Percentiles rank a stretch among this genome's conserved stretches.
Conservation (phyloP, 2,797 vertebrate genomes). For the Poliocrania exsul region DNA sequence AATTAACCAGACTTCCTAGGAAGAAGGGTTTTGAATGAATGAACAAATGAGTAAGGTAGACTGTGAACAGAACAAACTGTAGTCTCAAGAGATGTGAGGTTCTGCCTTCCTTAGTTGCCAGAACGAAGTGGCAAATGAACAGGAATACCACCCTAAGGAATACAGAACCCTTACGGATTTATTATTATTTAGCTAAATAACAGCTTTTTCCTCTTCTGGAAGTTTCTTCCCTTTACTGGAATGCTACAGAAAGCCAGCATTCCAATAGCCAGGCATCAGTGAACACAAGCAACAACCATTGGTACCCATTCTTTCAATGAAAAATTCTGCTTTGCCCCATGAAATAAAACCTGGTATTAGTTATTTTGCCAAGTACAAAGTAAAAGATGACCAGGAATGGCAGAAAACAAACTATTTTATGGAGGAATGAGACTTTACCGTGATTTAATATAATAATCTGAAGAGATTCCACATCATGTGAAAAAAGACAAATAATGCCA, state of each 20-base stretch:
- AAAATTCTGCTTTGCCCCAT: not conserved
- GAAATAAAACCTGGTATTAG: not conserved
- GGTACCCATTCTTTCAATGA: not conserved
- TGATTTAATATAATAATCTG: not conserved
- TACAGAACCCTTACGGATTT: not conserved
- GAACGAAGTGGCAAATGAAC: not conserved
- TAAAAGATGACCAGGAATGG: not conserved
- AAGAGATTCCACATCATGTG: not conserved
- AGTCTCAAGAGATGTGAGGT: not conserved
- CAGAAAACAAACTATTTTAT: not conserved
- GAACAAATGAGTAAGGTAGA: not conserved
- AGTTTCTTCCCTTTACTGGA: not conserved
- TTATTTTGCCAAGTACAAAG: not conserved
- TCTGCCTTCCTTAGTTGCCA: not conserved
- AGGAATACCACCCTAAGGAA: not conserved
- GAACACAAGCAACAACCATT: not conserved
- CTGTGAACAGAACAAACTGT: not conserved
- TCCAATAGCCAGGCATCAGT: not conserved
- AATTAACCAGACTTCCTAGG: not conserved
- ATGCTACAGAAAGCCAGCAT: not conserved
- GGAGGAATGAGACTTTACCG: not conserved
- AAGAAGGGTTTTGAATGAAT: not conserved
- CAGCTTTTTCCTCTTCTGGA: not conserved
- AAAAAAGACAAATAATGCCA: not conserved
- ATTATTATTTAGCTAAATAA: not conserved